Base-by-base conservation (phyloP, 2,113 vertebrate species). In the Cavia porcellus region DNA sequence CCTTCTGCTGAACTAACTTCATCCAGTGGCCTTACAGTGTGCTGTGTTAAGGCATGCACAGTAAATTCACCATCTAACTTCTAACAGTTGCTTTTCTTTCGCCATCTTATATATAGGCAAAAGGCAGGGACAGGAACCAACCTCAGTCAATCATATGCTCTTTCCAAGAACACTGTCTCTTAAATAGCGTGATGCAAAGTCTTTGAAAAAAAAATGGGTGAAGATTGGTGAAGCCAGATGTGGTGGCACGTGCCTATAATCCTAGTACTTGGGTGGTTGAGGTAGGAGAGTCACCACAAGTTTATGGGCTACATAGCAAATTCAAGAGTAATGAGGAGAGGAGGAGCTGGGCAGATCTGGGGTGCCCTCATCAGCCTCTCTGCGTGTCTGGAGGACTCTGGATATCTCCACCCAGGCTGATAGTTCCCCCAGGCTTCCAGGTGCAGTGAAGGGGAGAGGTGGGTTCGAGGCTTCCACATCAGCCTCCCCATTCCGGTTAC, bases 161-260 rank as follows among this genome's bases (percentile, higher is more conserved):
- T 94, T 91, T 72, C 66, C 74, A 86, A 86, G 66, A 50, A 57
- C 45, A 47, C 47, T 86, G n/a, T 38, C 15, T 92, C 75, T 50
- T 72, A 35, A 90, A 52, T 42, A 30, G 45, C 8, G 19, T 19
- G 7, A 28, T 80, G 24, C 59, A 82, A 77, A 32, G n/a, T 57
- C 70, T 66, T 86, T 45, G 13, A 28, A 52, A 82, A 52, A 57
- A 80, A 96, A 94, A 50, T 35, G 47, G 30, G 35, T 91, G 74
- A 47, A 75, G 13, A 28, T 14, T 13, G 35, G 17, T 70, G n/a
- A 72, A 72, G 35, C 68, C 19, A 24, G 74, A 7, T 24, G 5
- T 77, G 74, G 74, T 50, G 45, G 74, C 5, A 2, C 74, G 30
- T 6, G 2, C 42, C 42, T 77, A 3, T 47, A 30, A 30, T 47